Evolutionary conservation across 2,797 vertebrate genomes (phyloP), one percentile per base, ranked within the genome.

Genomic region (Acipenser oxyrinchus): DNA sequence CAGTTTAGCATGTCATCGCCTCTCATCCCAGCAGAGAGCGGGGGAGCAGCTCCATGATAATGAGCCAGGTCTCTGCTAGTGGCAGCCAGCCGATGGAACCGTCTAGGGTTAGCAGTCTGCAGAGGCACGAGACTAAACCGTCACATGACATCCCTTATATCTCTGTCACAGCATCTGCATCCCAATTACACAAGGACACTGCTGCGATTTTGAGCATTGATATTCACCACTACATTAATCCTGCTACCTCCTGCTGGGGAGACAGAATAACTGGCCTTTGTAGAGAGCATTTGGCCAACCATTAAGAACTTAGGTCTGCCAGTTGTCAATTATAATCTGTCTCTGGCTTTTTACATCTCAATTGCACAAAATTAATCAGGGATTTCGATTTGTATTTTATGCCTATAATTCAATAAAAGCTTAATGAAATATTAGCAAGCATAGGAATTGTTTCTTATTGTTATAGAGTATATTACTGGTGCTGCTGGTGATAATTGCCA

Each of bases 101-200:
- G 10, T 55, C n/a, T 55, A 55, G 0, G 60, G 48, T 62, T 62
- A 58, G 60, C 8, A 48, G 18, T 1, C 60, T 62, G 13, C 18
- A 62, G 53, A 62, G 4, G 55, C 55, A 58, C 13, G 48, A 53
- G 3, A 15, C 51, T 18, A 53, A n/a, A 12, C 51, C 6, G 6
- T 10, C 64, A 15, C 64, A 48, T 55, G 50, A 15, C 52, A 18
- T 15, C 52, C 13, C 51, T 65, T 11, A 37, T 18, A 13, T 13
- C 10, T 10, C 18, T 23, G 60, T 62, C 48, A 48, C 48, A 52
- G 51, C 64, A 23, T 10, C 51, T 15, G 64, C 64, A 65, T 65
- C 8, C 52, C 10, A 65, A 48, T 65, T 51, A 65, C 64, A 49
- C 48, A 6, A 9, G 50, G 64, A 9, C 64, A 53, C 64, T 65